Evolutionary conservation across 2,888 invertebrate species (phyloP).

Genomic region (Ormyrus nitidulus): DNA sequence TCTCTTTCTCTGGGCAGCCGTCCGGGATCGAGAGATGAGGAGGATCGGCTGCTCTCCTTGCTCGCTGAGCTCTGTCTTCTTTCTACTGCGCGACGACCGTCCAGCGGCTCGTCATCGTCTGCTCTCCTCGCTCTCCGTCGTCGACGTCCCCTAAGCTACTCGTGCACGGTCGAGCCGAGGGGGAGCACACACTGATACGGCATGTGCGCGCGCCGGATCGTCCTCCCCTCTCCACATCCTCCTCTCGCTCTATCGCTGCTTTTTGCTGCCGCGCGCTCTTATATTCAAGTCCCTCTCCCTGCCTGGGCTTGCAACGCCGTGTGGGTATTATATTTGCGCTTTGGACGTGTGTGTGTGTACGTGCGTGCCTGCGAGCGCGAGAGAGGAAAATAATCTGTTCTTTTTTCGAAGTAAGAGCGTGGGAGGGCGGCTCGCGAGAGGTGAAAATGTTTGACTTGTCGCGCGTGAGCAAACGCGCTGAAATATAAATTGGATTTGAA

Average conservation of each 20-base stretch:
- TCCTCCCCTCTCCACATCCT: not conserved
- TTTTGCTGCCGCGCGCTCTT: conserved; percentile 15
- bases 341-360: not conserved
- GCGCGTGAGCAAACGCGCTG: not conserved
- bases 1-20: not conserved
- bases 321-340: no score
- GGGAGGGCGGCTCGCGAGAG: not conserved
- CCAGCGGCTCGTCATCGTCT: conserved; percentile 54
- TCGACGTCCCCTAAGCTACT: not conserved
- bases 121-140: conserved; percentile 2
- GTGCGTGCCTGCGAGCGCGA: not conserved
- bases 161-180: conserved; percentile 3
- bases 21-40: no score
- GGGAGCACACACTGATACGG: not conserved
- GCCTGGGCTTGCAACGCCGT: no score
- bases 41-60: no score
- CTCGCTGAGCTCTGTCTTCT: not conserved
- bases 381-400: not conserved
- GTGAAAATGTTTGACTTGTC: not conserved
- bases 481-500: not conserved
- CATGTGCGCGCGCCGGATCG: not conserved
- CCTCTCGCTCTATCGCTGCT: not conserved
- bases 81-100: conserved; percentile 36
- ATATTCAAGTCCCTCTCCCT: no score
- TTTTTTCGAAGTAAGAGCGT: not conserved